phyloP scores from a whole-genome alignment of 2,888 invertebrate genomes.

The Zaprionus lineosus region DNA sequence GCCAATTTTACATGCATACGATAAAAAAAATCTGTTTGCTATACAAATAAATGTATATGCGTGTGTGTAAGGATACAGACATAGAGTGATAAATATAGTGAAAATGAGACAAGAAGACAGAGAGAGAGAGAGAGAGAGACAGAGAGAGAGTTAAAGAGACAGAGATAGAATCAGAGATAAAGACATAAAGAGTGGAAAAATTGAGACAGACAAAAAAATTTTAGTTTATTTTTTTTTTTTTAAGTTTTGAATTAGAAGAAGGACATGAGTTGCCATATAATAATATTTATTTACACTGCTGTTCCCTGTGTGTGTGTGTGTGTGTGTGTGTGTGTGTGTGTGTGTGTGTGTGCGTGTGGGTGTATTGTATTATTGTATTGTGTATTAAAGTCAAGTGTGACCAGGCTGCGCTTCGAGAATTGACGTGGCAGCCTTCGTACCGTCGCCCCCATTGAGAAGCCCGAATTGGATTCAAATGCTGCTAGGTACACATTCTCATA shows the following conservation, averaged over 20 bases:
- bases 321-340: slow-evolving; percentile 1
- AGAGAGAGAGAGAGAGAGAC: slow-evolving; percentile 14
- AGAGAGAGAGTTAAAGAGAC: not conserved
- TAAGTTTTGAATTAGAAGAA: slow-evolving; percentile 18
- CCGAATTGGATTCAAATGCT: no score
- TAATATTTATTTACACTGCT: slow-evolving; percentile 49
- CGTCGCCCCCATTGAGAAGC: slow-evolving; percentile 7
- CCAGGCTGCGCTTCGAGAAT: slow-evolving; percentile 32
- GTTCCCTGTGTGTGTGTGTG: slow-evolving; percentile 32
- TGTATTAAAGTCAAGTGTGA: slow-evolving; percentile 14
- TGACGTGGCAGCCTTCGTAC: slow-evolving; percentile 3
- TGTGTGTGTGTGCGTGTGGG: slow-evolving; percentile 1
- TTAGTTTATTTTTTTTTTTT: not conserved
- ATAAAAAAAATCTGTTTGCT: slow-evolving; percentile 27
- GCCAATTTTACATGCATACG: slow-evolving; percentile 41
- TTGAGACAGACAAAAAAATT: slow-evolving; percentile 18
- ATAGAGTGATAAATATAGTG: slow-evolving; percentile 11
- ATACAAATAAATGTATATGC: slow-evolving; percentile 33
- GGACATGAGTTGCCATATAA: slow-evolving; percentile 35
- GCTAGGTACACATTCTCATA: no score
- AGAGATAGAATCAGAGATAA: not conserved
- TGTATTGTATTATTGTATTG: no score
- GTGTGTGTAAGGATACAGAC: slow-evolving; percentile 32
- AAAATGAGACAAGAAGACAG: slow-evolving; percentile 1
- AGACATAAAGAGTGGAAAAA: slow-evolving; percentile 3